A percentile compares a stretch with the other conserved stretches of the same genome.
phyloP scores from a whole-genome alignment of 2,797 vertebrate genomes.

The Gymnopithys bicolor region DNA sequence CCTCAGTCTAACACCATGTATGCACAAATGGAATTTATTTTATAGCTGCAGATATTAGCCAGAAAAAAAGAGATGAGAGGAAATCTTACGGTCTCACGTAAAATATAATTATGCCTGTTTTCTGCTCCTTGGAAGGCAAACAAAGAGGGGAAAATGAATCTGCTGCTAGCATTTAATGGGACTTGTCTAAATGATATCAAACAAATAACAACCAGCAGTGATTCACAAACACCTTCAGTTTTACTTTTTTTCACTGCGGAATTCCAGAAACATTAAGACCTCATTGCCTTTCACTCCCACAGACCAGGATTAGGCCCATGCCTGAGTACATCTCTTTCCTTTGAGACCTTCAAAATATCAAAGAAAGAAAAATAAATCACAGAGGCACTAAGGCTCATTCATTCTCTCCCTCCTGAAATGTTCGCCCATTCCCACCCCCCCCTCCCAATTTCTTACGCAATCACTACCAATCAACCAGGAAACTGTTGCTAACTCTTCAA shows the following conservation, averaged over 20 bases:
- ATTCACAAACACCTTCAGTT: constrained; percentile 60
- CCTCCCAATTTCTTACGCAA: not conserved
- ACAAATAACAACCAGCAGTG: constrained; percentile 58
- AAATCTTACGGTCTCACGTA: constrained; percentile 63
- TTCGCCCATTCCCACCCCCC: not conserved
- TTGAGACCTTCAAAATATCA: not conserved
- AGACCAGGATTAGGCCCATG: not conserved
- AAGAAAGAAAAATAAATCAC: not conserved
- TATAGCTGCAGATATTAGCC: constrained; percentile 63
- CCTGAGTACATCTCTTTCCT: not conserved
- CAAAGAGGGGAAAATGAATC: constrained; percentile 58
- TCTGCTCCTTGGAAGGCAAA: constrained; percentile 66
- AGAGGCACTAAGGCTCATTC: not conserved
- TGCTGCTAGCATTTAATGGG: constrained; percentile 69
- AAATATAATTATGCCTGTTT: constrained; percentile 73
- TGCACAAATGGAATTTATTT: constrained; percentile 61
- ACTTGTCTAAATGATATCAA: constrained; percentile 64
- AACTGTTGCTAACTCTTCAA: constrained; percentile 45
- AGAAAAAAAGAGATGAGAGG: constrained; percentile 34
- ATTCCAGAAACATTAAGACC: constrained; percentile 53
- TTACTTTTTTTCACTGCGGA: constrained; percentile 59
- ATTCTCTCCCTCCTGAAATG: not conserved
- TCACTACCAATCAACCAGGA: constrained; percentile 8
- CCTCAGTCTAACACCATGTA: constrained; percentile 44
- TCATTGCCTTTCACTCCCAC: not conserved